Percentiles rank a stretch among this genome's conserved stretches.
These are phyloP conservation scores for Saccopteryx leptura DNA, from an alignment of 2,113 vertebrate genomes.

Conservation along the genomic window DNA sequence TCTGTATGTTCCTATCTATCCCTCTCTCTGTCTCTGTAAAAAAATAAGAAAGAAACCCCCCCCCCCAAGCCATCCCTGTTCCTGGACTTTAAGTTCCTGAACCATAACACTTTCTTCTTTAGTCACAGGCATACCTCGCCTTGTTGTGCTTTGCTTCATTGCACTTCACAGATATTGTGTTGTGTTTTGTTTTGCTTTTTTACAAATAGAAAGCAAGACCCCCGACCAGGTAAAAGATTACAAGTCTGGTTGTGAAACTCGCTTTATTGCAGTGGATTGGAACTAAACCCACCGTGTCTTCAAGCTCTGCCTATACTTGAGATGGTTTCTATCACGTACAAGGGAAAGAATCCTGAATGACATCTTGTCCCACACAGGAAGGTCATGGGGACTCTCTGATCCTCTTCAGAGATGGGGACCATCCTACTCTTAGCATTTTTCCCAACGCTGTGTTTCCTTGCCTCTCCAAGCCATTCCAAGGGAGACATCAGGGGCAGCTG, in stretches of 20 bases:
- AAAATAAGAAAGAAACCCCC: too few relatives aligned
- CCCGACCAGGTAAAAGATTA: background rate
- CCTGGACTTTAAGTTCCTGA: background rate
- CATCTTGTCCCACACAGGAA: background rate
- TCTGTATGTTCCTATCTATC: too few relatives aligned
- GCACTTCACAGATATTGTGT: background rate
- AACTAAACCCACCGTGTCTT: background rate
- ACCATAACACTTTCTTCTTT: background rate
- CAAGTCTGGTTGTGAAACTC: background rate
- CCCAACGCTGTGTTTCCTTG: conserved; percentile 7
- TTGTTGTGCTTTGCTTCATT: background rate
- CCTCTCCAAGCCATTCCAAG: background rate
- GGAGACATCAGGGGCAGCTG: background rate
- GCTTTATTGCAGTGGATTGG: background rate
- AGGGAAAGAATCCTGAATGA: conserved; percentile 10
- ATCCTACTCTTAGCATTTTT: background rate
- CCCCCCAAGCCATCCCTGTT: background rate
- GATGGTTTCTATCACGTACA: background rate
- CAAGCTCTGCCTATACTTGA: background rate
- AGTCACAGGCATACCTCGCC: background rate
- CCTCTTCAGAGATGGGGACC: background rate
- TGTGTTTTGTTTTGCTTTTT: background rate
- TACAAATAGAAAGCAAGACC: background rate
- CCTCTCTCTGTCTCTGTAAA: too few relatives aligned
- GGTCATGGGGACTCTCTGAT: background rate